Evolutionary conservation across 2,888 invertebrate genomes (phyloP).

Genomic region (Byasa hedistus): DNA sequence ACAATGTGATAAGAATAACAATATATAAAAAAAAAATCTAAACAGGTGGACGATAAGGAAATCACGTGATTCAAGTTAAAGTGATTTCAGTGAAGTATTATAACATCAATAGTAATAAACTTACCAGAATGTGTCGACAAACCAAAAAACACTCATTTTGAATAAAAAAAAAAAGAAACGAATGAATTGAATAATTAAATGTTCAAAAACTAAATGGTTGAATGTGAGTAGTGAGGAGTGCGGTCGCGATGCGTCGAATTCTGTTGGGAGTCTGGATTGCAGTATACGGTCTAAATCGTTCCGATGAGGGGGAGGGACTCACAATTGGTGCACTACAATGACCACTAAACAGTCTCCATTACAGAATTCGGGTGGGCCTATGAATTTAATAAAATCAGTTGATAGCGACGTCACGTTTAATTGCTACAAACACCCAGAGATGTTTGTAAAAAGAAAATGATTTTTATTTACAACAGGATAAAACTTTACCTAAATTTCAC

Average conservation of each 20-base stretch:
- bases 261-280: slow-evolving; percentile 52
- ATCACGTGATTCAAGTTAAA: background rate
- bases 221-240: slow-evolving; percentile 22
- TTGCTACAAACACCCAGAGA: background rate
- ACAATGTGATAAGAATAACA: no score
- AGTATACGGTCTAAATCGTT: slow-evolving; percentile 47
- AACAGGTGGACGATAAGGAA: no score
- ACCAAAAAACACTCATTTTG: slow-evolving; percentile 53
- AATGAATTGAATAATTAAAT: slow-evolving; percentile 14
- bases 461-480: no score
- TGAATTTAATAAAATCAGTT: background rate
- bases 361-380: slow-evolving; percentile 33
- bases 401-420: no score
- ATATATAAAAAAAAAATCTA: no score
- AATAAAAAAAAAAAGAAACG: slow-evolving; percentile 24
- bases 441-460: background rate
- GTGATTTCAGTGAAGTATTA: background rate
- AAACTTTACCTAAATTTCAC: no score
- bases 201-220: slow-evolving; percentile 18
- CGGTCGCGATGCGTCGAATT: slow-evolving; percentile 49
- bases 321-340: slow-evolving; percentile 63
- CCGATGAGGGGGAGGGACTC: slow-evolving; percentile 53
- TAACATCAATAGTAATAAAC: slow-evolving; percentile 35
- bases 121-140: slow-evolving; percentile 58
- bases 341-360: slow-evolving; percentile 43